Percentiles rank a stretch among this genome's conserved stretches.
phyloP scores from a whole-genome alignment of 2,113 vertebrate genomes.

The Phasianus colchicus region DNA sequence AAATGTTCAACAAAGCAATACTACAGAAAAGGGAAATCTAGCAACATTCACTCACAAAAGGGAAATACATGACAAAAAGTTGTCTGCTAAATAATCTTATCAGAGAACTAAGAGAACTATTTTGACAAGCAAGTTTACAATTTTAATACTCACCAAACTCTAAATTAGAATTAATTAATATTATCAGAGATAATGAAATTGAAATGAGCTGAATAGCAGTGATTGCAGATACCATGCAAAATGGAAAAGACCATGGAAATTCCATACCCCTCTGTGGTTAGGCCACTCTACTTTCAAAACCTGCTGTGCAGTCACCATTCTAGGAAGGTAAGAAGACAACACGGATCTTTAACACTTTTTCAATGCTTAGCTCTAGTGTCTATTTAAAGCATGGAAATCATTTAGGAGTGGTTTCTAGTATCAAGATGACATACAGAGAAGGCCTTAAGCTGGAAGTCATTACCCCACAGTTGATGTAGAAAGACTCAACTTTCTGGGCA shows the following conservation, averaged over 20 bases:
- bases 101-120: background rate
- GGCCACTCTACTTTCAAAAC: background rate
- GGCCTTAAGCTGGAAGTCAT: background rate
- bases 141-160: background rate
- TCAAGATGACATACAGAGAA: background rate
- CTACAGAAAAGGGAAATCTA: background rate
- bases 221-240: fast-evolving
- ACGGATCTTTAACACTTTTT: background rate
- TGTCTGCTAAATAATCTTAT: background rate
- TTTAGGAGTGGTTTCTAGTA: background rate
- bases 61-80: background rate
- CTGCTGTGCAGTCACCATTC: background rate
- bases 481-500: background rate
- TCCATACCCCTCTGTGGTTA: background rate
- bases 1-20: background rate
- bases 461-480: background rate
- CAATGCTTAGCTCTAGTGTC: background rate
- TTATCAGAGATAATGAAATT: background rate
- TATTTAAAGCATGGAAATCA: background rate
- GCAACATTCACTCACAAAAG: background rate
- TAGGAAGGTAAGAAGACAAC: background rate
- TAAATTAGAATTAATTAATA: background rate
- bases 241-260: background rate
- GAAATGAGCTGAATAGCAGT: background rate
- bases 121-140: background rate